These are phyloP conservation scores for Pachyrhynchus sulphureomaculatus DNA, from an alignment of 1,140 invertebrate species.

Conservation along the genomic window DNA sequence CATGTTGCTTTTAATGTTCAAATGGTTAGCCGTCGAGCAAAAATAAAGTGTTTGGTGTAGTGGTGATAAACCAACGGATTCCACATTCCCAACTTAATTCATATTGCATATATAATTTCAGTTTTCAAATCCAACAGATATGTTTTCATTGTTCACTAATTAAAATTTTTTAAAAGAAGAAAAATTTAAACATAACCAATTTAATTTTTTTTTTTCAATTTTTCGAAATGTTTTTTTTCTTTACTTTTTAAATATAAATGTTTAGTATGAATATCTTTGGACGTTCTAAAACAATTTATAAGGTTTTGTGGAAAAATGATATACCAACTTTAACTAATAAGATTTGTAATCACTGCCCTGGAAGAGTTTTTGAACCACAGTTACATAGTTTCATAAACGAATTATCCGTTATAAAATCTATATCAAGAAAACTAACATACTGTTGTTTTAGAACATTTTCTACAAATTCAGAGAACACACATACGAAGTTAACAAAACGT, in stretches of 20 bases:
- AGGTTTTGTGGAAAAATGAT: not conserved
- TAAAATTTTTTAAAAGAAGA: too few species aligned
- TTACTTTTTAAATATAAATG: not conserved
- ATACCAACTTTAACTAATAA: not conserved
- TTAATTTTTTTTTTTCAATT: too few species aligned
- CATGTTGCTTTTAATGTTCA: too few species aligned
- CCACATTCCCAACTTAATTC: too few species aligned
- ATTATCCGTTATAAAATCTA: not conserved
- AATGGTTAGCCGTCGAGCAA: too few species aligned
- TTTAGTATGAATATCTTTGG: conserved; percentile 1
- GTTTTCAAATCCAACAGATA: too few species aligned
- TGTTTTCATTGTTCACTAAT: too few species aligned
- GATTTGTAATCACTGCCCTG: not conserved
- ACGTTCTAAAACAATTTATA: not conserved
- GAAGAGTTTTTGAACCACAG: not conserved
- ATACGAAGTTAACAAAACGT: conserved; percentile 20
- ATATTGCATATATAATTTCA: too few species aligned
- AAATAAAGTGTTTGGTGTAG: too few species aligned
- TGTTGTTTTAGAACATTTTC: conserved; percentile 3
- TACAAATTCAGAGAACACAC: conserved; percentile 1
- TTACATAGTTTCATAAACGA: not conserved
- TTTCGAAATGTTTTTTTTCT: not conserved
- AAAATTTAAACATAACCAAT: too few species aligned
- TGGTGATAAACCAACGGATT: too few species aligned
- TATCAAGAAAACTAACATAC: not conserved